Conservation (phyloP, 2,888 invertebrate genomes). For the Rhingia rostrata region DNA sequence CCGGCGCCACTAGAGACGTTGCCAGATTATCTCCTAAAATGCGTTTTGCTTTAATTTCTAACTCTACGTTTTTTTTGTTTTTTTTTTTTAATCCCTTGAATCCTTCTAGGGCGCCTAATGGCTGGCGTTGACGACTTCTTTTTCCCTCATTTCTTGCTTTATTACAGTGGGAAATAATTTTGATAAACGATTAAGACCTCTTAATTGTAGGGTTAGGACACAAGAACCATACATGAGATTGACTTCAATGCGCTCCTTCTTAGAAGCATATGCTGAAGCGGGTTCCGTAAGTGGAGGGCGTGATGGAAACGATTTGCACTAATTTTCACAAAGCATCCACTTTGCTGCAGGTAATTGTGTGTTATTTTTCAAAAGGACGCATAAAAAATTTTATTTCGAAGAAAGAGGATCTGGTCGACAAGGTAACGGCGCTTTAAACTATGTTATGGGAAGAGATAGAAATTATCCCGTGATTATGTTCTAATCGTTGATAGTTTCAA, state of each 20-base stretch:
- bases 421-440: neutral
- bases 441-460: neutral
- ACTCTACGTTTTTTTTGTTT: neutral
- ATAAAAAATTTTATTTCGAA: neutral
- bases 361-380: neutral
- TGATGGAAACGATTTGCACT: constrained; percentile 2
- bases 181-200: constrained; percentile 23
- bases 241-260: constrained; percentile 17
- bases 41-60: neutral
- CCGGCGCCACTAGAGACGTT: constrained; percentile 2
- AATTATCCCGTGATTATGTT: constrained; percentile 5
- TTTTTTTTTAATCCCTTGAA: neutral
- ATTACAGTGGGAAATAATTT: constrained; percentile 17
- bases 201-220: constrained; percentile 14
- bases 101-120: constrained; percentile 5
- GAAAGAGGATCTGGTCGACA: neutral
- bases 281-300: neutral
- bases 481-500: neutral
- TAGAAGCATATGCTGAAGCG: constrained; percentile 3
- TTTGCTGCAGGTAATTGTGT: neutral
- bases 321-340: neutral
- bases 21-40: too few species aligned
- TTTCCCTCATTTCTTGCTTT: neutral
- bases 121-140: neutral
- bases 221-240: neutral